These are phyloP conservation scores for Barbus barbus DNA, from an alignment of 2,113 vertebrate species.

Conservation along the genomic window DNA sequence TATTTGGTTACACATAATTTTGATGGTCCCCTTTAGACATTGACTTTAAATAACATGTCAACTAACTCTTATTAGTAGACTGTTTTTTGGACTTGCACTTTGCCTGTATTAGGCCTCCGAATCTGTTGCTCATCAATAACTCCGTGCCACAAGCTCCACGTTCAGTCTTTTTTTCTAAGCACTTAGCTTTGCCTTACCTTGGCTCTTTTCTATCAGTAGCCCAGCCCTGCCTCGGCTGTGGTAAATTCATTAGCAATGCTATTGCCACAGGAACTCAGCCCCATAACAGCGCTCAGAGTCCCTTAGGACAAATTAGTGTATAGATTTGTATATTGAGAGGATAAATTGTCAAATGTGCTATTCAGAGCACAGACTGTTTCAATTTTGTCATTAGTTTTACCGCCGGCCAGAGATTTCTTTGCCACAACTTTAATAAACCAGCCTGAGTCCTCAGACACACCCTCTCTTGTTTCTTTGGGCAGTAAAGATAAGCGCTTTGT, in stretches of 20 bases:
- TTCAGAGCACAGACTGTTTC: conserved; percentile 71
- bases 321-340: conserved; percentile 62
- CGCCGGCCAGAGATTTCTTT: conserved; percentile 48
- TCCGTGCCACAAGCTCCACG: background rate
- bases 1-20: background rate
- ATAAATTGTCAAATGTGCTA: conserved; percentile 63
- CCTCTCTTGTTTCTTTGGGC: conserved; percentile 35
- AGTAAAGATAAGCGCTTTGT: conserved; percentile 46
- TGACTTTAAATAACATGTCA: too few relatives aligned
- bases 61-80: too few relatives aligned
- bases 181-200: background rate
- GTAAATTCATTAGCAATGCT: conserved; percentile 66
- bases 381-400: conserved; percentile 74
- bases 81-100: too few relatives aligned
- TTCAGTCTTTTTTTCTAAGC: background rate
- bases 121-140: background rate
- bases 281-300: conserved; percentile 66
- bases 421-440: conserved; percentile 25
- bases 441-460: conserved; percentile 28
- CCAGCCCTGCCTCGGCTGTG: conserved; percentile 42
- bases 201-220: background rate
- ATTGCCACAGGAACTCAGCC: conserved; percentile 58
- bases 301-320: conserved; percentile 68
- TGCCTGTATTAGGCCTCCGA: background rate
- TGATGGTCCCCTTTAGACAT: background rate